Percentiles rank a stretch among this genome's conserved stretches.
phyloP scores from a whole-genome alignment of 2,113 vertebrate species.

The Oenanthe oenanthe region DNA sequence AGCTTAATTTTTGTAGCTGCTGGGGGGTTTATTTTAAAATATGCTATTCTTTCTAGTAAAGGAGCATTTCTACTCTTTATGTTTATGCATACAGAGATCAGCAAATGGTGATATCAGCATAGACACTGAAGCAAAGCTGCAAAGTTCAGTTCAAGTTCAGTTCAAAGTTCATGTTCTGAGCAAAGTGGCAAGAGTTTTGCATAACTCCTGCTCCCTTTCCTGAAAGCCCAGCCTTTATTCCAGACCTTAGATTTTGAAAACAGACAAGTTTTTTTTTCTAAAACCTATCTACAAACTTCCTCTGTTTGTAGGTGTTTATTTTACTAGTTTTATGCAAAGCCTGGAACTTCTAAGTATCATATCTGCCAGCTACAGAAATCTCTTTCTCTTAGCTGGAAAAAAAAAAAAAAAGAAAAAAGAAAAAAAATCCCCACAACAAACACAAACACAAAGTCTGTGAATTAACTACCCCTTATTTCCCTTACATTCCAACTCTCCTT shows the following conservation, averaged over 20 bases:
- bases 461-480: conserved; percentile 28
- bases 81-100: neutral
- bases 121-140: neutral
- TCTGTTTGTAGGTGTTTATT: conserved; percentile 2
- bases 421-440: too few species aligned
- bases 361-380: neutral
- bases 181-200: neutral
- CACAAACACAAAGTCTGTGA: neutral
- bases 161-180: neutral
- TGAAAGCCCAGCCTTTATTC: neutral
- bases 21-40: neutral
- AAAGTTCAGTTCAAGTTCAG: neutral
- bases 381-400: neutral
- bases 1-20: neutral
- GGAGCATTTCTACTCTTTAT: neutral
- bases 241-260: neutral
- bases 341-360: neutral
- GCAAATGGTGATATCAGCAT: neutral
- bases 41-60: neutral
- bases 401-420: too few species aligned
- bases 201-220: neutral
- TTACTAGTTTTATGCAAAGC: neutral
- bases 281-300: neutral
- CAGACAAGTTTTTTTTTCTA: neutral
- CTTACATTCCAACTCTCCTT: neutral